These are phyloP conservation scores for Drosophila macrospina DNA, from an alignment of 2,888 invertebrate species.

Conservation along the genomic window DNA sequence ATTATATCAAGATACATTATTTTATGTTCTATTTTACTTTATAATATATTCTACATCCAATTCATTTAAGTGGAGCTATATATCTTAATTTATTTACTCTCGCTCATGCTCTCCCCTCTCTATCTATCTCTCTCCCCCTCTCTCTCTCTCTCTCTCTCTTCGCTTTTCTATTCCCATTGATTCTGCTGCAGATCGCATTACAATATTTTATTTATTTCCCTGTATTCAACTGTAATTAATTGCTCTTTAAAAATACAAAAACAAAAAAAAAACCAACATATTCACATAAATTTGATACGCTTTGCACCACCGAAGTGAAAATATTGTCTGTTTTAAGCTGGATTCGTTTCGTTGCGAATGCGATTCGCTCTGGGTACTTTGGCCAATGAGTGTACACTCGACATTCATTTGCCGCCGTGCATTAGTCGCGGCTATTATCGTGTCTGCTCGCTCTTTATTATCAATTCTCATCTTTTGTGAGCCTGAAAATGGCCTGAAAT, in stretches of 20 bases:
- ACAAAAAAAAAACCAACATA: slow-evolving; percentile 28
- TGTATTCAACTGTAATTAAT: slow-evolving; percentile 20
- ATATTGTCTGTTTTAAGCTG: slow-evolving; percentile 24
- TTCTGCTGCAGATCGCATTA: background rate
- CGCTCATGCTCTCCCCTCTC: too few relatives aligned
- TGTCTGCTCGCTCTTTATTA: slow-evolving; percentile 61
- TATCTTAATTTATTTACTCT: too few relatives aligned
- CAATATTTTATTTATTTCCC: background rate
- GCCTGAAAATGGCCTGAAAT: slow-evolving; percentile 50
- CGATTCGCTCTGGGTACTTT: slow-evolving; percentile 68
- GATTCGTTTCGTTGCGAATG: slow-evolving; percentile 72
- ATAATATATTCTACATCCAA: too few relatives aligned
- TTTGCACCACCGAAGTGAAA: slow-evolving; percentile 17
- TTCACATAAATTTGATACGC: slow-evolving; percentile 48
- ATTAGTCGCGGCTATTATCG: slow-evolving; percentile 77
- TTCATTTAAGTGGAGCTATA: too few relatives aligned
- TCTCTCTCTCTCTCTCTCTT: background rate
- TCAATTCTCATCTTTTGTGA: slow-evolving; percentile 57
- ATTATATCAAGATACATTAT: too few relatives aligned
- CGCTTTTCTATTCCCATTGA: background rate
- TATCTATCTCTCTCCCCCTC: background rate
- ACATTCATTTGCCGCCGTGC: slow-evolving; percentile 72
- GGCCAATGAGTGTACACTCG: slow-evolving; percentile 36
- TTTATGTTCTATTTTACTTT: too few relatives aligned
- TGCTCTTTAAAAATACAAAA: slow-evolving; percentile 31